Conservation (phyloP, 2,113 vertebrate genomes). For the Pterocles orientalis region DNA sequence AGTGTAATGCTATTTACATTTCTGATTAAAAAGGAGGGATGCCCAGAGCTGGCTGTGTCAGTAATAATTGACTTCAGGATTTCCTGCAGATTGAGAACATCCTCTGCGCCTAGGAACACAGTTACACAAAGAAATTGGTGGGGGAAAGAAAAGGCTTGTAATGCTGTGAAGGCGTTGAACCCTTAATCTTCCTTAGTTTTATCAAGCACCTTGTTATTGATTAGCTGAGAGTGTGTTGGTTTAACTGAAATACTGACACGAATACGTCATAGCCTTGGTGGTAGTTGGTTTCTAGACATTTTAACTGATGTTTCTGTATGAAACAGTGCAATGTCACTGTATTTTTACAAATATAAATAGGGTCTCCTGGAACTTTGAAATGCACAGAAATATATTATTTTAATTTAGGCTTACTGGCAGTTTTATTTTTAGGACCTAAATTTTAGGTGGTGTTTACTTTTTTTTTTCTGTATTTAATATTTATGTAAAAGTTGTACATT, state of each 20-base stretch:
- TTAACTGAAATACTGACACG: not conserved
- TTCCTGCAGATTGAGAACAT: not conserved
- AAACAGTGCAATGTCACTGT: not conserved
- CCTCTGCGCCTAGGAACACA: not conserved
- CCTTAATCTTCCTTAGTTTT: not conserved
- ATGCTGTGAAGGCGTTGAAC: not conserved
- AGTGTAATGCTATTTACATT: accelerated
- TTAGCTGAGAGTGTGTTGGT: not conserved
- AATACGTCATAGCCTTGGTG: not conserved
- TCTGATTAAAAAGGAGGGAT: not conserved
- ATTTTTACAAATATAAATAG: not conserved
- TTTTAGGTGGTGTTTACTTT: not conserved
- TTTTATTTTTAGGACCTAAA: not conserved
- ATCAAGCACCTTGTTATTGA: not conserved
- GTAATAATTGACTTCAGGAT: not conserved
- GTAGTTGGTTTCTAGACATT: not conserved
- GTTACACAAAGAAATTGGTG: not conserved
- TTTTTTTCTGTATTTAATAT: not conserved
- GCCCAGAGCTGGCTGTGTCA: not conserved
- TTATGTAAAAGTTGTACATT: not conserved
- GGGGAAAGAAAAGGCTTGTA: not conserved
- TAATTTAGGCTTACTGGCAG: not conserved
- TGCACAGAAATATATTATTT: not conserved
- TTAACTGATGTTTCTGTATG: not conserved
- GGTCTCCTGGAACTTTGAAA: not conserved